These are phyloP conservation scores for Caretta caretta DNA, from an alignment of 2,113 vertebrate species.

Conservation along the genomic window DNA sequence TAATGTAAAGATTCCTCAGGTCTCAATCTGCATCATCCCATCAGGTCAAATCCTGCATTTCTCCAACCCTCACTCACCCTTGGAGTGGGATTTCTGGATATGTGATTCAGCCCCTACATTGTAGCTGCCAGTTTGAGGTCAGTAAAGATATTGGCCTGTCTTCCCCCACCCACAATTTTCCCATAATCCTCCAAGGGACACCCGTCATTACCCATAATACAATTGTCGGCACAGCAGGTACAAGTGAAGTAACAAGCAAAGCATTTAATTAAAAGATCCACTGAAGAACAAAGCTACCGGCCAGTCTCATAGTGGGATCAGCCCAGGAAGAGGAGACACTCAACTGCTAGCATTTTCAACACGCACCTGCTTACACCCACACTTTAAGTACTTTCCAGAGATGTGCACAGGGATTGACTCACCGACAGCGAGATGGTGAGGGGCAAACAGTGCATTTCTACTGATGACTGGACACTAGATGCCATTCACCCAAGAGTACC, in stretches of 20 bases:
- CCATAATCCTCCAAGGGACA: not conserved
- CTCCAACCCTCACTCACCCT: not conserved
- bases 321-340: too few species aligned
- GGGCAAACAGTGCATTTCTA: not conserved
- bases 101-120: too few species aligned
- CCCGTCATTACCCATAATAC: not conserved
- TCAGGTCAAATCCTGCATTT: not conserved
- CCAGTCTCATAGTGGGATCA: not conserved
- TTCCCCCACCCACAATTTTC: not conserved
- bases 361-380: too few species aligned
- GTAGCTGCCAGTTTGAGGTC: not conserved
- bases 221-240: not conserved
- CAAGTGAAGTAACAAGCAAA: not conserved
- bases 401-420: not conserved
- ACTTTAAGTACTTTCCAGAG: not conserved
- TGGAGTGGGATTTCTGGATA: too few species aligned
- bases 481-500: too few species aligned
- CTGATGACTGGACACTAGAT: not conserved
- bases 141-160: not conserved
- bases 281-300: not conserved
- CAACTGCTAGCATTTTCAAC: too few species aligned
- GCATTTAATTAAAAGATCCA: not conserved
- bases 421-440: not conserved
- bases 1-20: not conserved
- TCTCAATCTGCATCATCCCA: not conserved